Base-by-base conservation (phyloP, 2,113 vertebrate species). In the Geothlypis trichas region DNA sequence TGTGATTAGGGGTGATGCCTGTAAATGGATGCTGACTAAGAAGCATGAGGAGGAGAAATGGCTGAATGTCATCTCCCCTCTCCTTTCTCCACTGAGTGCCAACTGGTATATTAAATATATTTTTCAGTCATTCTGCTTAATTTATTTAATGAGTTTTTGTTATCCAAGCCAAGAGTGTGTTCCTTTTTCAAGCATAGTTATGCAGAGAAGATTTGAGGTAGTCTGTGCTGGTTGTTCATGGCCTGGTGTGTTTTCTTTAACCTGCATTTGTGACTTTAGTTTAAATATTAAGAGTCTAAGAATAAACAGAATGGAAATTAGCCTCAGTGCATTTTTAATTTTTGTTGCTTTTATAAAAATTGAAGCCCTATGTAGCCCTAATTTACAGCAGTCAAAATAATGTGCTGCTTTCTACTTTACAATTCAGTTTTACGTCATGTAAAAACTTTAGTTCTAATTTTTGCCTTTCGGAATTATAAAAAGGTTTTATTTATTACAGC, bases 251-350 rank as follows among this genome's bases (percentile, higher is more conserved):
- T 88, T 92, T 84, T 57, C 27, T 81, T 91, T 63, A 88, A 72
- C 16, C 35, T 76, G 46, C 3, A 24, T 85, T 83, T 69, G 37
- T 1, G 5, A 72, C 57, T 88, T 44, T 49, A 73, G 58, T 86
- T 90, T 83, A 88, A 79, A 35, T 85, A 82, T 61, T 76, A 28
- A 77, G 54, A 79, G 19, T 52, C 44, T 62, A 83, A 84, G 54
- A 90, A 80, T 42, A 68, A 95, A 62, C 24, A 69, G 26, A 87
- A 75, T 55, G 15, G 22, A 83, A 63, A 78, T 66, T n/a, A 86
- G 27, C 28, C 62, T 33, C 18, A 42, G 23, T 71, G 33, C 30
- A 47, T 92, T 88, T 52, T 14, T 58, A 31, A 31, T 44, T 95
- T 87, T 67, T 58, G 33, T 89, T 76, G 47, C 47, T 83, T 66